phyloP scores from a whole-genome alignment of 2,113 vertebrate species.

The Megaleporinus macrocephalus region DNA sequence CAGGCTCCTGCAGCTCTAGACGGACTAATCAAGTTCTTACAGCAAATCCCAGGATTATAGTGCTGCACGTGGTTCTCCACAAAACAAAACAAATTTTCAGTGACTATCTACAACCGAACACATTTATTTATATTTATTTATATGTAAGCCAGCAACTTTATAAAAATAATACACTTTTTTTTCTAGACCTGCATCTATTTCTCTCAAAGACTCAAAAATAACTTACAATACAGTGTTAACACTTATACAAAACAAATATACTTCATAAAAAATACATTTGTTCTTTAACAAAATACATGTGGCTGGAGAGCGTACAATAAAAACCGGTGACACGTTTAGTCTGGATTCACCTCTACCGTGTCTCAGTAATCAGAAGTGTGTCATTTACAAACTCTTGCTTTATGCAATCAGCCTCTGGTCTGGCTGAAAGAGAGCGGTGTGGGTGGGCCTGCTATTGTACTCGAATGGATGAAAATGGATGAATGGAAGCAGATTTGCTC shows the following conservation, averaged over 20 bases:
- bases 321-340: not conserved
- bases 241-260: constrained; percentile 43
- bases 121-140: constrained; percentile 62
- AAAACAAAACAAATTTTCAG: not conserved
- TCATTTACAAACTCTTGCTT: not conserved
- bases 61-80: not conserved
- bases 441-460: not conserved
- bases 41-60: not conserved
- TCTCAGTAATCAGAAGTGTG: not conserved
- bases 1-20: too few relatives aligned
- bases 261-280: constrained; percentile 50
- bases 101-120: constrained; percentile 47
- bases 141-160: constrained; percentile 65
- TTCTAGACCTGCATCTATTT: constrained; percentile 55
- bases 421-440: not conserved
- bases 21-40: not conserved
- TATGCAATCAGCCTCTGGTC: constrained; percentile 4
- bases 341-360: not conserved
- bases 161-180: constrained; percentile 65
- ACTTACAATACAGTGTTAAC: constrained; percentile 63
- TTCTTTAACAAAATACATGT: constrained; percentile 25
- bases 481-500: not conserved
- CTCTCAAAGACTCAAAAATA: constrained; percentile 51
- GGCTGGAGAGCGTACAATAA: not conserved
- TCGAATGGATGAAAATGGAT: not conserved